phyloP scores from a whole-genome alignment of 2,888 invertebrate species.

The Leptarthrus brevirostris region DNA sequence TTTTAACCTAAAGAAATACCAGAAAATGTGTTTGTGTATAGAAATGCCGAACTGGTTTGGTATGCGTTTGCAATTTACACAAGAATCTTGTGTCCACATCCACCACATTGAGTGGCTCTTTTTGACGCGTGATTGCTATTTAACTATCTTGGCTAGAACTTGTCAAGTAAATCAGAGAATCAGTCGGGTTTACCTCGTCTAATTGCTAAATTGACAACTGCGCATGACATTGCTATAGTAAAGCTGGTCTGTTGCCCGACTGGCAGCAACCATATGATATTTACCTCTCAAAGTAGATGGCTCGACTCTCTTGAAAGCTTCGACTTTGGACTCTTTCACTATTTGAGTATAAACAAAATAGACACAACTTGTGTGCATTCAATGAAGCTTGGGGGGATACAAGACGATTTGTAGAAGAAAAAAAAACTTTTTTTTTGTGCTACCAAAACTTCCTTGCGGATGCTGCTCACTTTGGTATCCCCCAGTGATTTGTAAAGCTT shows the following conservation, averaged over 20 bases:
- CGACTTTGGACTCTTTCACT: no score
- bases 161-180: background rate
- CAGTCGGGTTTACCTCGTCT: background rate
- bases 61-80: background rate
- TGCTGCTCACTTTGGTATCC: no score
- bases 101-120: background rate
- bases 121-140: background rate
- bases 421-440: no score
- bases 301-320: background rate
- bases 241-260: background rate
- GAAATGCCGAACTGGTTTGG: background rate
- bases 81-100: background rate
- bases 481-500: background rate
- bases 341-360: no score
- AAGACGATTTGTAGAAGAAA: no score
- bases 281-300: background rate
- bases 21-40: background rate
- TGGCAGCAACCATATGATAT: background rate
- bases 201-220: constrained; percentile 1
- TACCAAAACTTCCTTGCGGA: no score
- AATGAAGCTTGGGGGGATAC: no score
- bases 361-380: no score
- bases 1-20: background rate
- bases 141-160: background rate
- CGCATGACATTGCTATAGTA: constrained; percentile 5